Conservation (phyloP, 1,140 invertebrate genomes). For the Brachionus calyciflorus region DNA sequence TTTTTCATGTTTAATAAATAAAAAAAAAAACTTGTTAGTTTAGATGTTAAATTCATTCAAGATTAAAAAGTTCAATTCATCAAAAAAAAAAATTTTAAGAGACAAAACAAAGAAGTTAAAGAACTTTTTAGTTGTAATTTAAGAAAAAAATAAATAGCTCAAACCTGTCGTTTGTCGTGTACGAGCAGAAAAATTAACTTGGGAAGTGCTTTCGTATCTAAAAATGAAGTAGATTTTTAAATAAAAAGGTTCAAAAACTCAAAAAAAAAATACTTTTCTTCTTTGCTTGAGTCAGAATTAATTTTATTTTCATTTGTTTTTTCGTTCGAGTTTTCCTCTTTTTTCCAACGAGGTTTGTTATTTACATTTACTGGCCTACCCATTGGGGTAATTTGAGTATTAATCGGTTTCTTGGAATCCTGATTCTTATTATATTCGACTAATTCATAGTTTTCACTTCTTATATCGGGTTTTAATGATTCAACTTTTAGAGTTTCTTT, state of each 20-base stretch:
- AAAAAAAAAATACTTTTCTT: too few species aligned
- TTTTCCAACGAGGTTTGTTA: conserved; percentile 1
- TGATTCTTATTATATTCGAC: background rate
- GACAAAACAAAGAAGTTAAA: too few species aligned
- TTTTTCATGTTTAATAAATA: too few species aligned
- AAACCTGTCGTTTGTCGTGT: too few species aligned
- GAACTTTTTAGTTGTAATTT: too few species aligned
- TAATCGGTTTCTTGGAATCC: background rate
- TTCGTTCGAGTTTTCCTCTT: background rate
- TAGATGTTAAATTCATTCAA: too few species aligned
- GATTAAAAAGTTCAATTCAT: too few species aligned
- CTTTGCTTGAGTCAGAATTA: background rate
- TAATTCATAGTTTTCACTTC: background rate
- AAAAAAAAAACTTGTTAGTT: too few species aligned
- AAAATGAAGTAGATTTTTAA: background rate
- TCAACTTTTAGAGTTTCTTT: conserved; percentile 12
- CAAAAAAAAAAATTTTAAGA: too few species aligned
- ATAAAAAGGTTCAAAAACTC: too few species aligned
- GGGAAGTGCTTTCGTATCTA: background rate
- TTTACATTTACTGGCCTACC: conserved; percentile 32
- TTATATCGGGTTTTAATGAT: background rate
- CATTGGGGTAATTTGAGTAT: conserved; percentile 39
- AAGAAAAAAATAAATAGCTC: too few species aligned
- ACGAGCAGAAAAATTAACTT: background rate
- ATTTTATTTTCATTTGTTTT: background rate